Percentiles rank a stretch among this genome's conserved stretches.
phyloP scores from a whole-genome alignment of 2,888 invertebrate species.

The Chaitophorus viminalis region DNA sequence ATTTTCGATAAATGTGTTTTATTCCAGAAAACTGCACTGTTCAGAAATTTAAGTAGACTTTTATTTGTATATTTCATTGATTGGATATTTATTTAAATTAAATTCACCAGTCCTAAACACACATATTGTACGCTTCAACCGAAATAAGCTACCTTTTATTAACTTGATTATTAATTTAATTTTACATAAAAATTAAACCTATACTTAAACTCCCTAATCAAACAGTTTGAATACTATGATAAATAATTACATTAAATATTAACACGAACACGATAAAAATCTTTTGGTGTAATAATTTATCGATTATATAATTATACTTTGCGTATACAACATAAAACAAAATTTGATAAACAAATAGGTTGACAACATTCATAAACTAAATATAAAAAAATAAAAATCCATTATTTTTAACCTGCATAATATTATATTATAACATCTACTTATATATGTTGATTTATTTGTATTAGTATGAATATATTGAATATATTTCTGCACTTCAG shows the following conservation, averaged over 20 bases:
- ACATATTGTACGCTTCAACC: not conserved
- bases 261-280: not conserved
- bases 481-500: no score
- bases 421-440: no score
- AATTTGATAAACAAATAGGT: no score
- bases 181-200: not conserved
- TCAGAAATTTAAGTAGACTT: not conserved
- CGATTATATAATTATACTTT: not conserved
- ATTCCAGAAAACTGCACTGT: not conserved
- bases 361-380: no score
- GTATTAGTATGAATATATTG: no score
- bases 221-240: not conserved
- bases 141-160: not conserved
- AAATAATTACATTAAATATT: not conserved
- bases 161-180: not conserved
- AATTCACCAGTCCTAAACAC: not conserved
- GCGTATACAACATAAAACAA: no score
- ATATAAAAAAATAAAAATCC: no score
- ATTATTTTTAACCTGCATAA: no score
- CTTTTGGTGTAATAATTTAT: not conserved
- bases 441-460: no score
- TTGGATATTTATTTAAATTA: constrained; percentile 18
- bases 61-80: not conserved
- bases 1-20: no score
- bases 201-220: not conserved